Evolutionary conservation across 1,140 invertebrate species (phyloP).

Genomic region (Heliconius congener): DNA sequence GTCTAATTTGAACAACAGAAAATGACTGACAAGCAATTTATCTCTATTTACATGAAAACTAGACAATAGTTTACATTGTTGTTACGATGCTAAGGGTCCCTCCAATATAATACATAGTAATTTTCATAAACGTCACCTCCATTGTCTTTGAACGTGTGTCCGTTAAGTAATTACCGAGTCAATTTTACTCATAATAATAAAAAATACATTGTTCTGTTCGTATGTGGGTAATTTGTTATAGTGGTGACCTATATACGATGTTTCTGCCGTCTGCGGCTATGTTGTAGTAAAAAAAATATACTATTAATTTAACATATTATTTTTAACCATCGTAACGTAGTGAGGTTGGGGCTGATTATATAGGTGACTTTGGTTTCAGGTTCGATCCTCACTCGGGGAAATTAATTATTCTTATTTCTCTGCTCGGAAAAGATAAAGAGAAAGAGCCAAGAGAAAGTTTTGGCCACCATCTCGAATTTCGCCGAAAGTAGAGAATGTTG

Average conservation of each 20-base stretch:
- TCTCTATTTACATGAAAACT: background rate
- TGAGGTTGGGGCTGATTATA: too few relatives aligned
- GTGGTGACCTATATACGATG: constrained; percentile 34
- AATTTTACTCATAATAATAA: constrained; percentile 30
- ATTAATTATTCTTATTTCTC: too few relatives aligned
- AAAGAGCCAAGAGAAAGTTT: too few relatives aligned
- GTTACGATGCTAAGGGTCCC: background rate
- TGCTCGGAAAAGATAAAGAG: too few relatives aligned
- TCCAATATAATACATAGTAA: constrained; percentile 3
- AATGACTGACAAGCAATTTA: background rate
- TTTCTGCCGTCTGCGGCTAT: background rate
- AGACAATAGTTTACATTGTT: background rate
- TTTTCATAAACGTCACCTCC: constrained; percentile 5
- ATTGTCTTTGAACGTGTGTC: constrained; percentile 22
- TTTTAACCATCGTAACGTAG: too few relatives aligned
- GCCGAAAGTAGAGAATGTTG: too few relatives aligned
- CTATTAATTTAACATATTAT: background rate
- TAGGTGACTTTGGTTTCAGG: too few relatives aligned
- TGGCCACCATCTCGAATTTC: too few relatives aligned
- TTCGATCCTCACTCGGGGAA: too few relatives aligned
- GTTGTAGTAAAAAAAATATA: background rate
- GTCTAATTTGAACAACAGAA: too few relatives aligned
- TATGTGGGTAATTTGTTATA: constrained; percentile 40
- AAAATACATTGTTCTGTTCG: constrained; percentile 37
- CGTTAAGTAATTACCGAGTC: constrained; percentile 33